phyloP scores from a whole-genome alignment of 92 coral and sea anemone genomes.

The Palythoa heliodiscus region DNA sequence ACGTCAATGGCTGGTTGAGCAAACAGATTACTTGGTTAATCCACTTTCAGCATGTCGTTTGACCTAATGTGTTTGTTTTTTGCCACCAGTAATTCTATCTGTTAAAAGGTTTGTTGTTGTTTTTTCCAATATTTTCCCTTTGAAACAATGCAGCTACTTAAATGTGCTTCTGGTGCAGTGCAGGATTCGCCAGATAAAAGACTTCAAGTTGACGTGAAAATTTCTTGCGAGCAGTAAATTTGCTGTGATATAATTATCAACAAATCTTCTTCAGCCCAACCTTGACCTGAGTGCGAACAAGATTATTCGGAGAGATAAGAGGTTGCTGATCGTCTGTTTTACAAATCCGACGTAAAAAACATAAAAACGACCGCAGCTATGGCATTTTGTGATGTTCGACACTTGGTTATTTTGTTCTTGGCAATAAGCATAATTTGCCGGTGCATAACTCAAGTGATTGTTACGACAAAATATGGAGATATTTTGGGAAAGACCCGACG shows the following conservation, averaged over 20 bases:
- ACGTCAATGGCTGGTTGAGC: conserved; percentile 20
- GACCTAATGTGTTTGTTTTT: conserved; percentile 39
- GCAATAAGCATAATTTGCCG: background rate
- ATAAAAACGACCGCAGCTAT: background rate
- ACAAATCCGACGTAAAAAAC: background rate
- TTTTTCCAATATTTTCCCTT: conserved; percentile 24
- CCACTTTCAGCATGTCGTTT: conserved; percentile 44
- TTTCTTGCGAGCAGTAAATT: background rate
- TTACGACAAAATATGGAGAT: conserved; percentile 30
- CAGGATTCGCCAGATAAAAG: background rate
- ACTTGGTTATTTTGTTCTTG: conserved; percentile 15
- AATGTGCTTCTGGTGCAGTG: conserved; percentile 7
- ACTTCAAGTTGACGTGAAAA: background rate
- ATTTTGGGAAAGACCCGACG: conserved; percentile 27
- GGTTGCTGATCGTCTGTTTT: background rate
- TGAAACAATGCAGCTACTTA: conserved; percentile 38
- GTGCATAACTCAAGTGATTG: background rate
- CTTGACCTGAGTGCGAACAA: conserved; percentile 14
- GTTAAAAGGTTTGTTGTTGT: conserved; percentile 46
- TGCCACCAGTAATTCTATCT: conserved; percentile 33
- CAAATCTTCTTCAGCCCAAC: background rate
- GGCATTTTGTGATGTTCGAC: background rate
- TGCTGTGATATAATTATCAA: background rate
- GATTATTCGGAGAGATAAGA: background rate
- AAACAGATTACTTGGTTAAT: conserved; percentile 39